phyloP scores from a whole-genome alignment of 2,113 vertebrate species.

The Centropus bengalensis region DNA sequence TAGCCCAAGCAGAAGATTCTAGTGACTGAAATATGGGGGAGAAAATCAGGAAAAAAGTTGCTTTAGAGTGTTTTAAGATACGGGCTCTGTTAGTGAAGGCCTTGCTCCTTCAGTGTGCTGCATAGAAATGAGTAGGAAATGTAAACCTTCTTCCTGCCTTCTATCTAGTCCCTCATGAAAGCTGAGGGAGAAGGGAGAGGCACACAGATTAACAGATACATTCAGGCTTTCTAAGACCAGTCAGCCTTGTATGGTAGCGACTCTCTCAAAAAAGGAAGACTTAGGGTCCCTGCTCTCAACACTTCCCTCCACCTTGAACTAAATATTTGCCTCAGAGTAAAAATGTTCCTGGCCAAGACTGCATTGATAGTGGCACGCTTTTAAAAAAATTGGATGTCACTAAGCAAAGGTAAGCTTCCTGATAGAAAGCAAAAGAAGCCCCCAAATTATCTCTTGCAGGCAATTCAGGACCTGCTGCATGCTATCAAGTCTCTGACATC shows the following conservation, averaged over 20 bases:
- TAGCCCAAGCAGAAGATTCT: background rate
- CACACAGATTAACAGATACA: background rate
- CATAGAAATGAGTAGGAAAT: background rate
- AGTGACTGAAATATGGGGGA: background rate
- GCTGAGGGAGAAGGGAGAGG: background rate
- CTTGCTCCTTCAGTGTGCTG: background rate
- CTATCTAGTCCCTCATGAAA: background rate
- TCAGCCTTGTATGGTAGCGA: background rate
- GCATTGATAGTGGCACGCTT: background rate
- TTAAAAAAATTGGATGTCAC: background rate
- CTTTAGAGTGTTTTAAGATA: background rate
- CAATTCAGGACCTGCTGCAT: background rate
- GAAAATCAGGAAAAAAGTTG: background rate
- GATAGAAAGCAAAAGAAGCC: background rate
- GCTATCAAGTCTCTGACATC: background rate
- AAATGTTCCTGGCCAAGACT: background rate
- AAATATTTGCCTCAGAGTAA: background rate
- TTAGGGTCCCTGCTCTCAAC: background rate
- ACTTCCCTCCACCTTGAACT: background rate
- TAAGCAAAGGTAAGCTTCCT: background rate
- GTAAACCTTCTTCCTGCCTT: background rate
- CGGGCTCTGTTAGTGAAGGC: background rate
- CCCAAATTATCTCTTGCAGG: background rate
- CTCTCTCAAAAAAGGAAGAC: background rate
- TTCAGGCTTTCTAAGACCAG: background rate